phyloP scores from a whole-genome alignment of 2,113 vertebrate species.

The Tapirus terrestris region DNA sequence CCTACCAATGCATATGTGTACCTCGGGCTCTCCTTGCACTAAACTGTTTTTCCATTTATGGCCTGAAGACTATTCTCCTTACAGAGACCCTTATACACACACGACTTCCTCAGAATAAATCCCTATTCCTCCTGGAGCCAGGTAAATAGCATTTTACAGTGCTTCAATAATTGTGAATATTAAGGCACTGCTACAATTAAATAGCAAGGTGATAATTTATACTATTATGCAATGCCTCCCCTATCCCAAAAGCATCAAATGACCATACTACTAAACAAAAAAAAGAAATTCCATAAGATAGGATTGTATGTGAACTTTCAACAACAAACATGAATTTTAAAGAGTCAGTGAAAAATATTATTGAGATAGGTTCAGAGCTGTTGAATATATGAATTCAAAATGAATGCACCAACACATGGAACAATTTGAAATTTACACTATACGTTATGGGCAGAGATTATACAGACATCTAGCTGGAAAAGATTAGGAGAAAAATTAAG shows the following conservation, averaged over 20 bases:
- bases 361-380: slow-evolving; percentile 19
- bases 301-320: neutral
- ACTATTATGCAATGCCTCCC: neutral
- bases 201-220: neutral
- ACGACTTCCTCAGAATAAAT: neutral
- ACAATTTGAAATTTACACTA: neutral
- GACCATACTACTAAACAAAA: neutral
- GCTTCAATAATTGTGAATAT: neutral
- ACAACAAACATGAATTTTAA: slow-evolving; percentile 33
- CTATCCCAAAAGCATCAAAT: neutral
- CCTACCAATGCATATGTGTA: neutral
- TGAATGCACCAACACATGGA: neutral
- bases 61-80: neutral
- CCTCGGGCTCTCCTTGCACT: neutral
- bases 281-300: slow-evolving; percentile 14
- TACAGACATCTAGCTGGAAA: neutral
- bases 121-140: neutral
- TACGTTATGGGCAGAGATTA: neutral
- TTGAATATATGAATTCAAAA: slow-evolving; percentile 62
- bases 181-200: neutral
- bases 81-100: neutral
- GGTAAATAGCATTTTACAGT: neutral
- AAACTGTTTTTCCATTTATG: neutral
- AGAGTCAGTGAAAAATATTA: neutral
- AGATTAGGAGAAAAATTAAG: neutral